A percentile compares a stretch with the other conserved stretches of the same genome.
These are phyloP conservation scores for Lordiphosa mommai DNA, from an alignment of 1,140 invertebrate species.

Conservation along the genomic window DNA sequence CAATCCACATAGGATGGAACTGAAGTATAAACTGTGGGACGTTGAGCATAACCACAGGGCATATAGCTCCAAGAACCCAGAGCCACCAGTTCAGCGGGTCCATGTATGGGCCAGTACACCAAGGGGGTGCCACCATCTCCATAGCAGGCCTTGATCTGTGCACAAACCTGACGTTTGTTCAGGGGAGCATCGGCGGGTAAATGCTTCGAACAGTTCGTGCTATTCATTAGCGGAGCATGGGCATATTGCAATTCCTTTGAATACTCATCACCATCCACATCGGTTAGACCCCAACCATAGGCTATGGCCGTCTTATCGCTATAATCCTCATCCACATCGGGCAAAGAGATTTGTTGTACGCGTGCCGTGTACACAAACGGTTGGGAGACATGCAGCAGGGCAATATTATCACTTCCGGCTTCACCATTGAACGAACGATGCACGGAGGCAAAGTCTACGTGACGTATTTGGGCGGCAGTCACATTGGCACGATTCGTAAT, in stretches of 20 bases:
- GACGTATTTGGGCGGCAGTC: constrained; percentile 53
- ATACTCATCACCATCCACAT: constrained; percentile 51
- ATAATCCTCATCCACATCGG: constrained; percentile 47
- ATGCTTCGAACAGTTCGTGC: constrained; percentile 31
- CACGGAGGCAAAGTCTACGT: constrained; percentile 56
- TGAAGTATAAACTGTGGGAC: constrained; percentile 87
- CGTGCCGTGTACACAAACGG: constrained; percentile 55
- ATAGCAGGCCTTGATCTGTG: constrained; percentile 82
- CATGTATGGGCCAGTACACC: constrained; percentile 76
- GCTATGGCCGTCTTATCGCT: constrained; percentile 47
- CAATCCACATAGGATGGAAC: constrained; percentile 83
- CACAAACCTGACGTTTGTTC: constrained; percentile 81
- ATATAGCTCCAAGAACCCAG: constrained; percentile 88
- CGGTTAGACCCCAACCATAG: constrained; percentile 80
- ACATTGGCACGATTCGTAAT: constrained; percentile 53
- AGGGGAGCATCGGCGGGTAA: constrained; percentile 61
- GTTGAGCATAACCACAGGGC: constrained; percentile 84
- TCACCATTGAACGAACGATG: constrained; percentile 55
- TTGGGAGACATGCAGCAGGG: constrained; percentile 51
- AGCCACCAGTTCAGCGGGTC: constrained; percentile 81
- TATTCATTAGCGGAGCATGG: constrained; percentile 44
- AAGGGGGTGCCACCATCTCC: constrained; percentile 87
- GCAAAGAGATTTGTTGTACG: constrained; percentile 55
- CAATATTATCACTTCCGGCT: constrained; percentile 71
- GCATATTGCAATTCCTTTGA: constrained; percentile 76